These are phyloP conservation scores for Cyanistes caeruleus DNA, from an alignment of 2,113 vertebrate species.

Conservation along the genomic window DNA sequence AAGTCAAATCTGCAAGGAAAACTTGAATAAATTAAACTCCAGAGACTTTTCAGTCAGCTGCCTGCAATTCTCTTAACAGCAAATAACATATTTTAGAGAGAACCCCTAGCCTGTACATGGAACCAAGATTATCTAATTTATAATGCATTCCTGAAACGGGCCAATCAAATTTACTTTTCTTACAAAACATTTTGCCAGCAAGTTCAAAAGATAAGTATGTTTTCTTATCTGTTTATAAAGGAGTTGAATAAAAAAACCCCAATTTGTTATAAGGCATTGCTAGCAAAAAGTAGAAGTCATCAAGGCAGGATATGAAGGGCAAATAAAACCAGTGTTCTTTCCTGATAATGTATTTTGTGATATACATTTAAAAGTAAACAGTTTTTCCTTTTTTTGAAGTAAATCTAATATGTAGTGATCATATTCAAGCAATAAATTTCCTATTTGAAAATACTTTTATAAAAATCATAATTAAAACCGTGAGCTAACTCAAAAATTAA, in stretches of 20 bases:
- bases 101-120: background rate
- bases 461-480: background rate
- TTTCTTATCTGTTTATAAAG: background rate
- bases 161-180: background rate
- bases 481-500: conserved; percentile 24
- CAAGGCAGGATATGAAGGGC: background rate
- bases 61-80: background rate
- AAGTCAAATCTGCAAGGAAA: background rate
- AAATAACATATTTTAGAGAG: background rate
- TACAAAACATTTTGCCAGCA: background rate
- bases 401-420: background rate
- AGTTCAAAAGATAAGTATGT: background rate
- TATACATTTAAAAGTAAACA: background rate
- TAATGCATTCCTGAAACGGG: background rate
- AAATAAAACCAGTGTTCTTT: background rate
- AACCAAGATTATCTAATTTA: background rate
- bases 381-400: background rate
- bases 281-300: background rate
- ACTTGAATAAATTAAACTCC: background rate
- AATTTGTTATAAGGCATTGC: background rate
- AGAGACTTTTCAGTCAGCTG: background rate
- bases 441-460: background rate
- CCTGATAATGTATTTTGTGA: background rate
- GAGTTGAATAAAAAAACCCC: rapidly evolving
- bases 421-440: background rate